Conservation (phyloP, 1,140 invertebrate species). For the Drosophila subobscura region DNA sequence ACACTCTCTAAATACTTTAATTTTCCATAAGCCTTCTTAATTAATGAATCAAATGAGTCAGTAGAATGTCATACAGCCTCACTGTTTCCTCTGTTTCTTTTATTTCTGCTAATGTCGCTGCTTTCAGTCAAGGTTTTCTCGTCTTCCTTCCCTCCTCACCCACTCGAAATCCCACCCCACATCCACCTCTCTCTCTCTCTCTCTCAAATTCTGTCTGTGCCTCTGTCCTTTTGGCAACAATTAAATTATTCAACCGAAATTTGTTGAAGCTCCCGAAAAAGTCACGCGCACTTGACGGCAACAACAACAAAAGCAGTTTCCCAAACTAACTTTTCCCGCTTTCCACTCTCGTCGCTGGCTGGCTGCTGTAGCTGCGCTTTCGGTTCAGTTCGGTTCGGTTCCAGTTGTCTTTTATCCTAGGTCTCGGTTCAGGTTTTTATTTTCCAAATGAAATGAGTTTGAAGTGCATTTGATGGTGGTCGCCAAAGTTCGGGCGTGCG, state of each 20-base stretch:
- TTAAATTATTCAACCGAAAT: conserved; percentile 80
- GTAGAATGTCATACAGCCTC: background rate
- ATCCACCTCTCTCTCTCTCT: conserved; percentile 1
- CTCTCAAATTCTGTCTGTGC: background rate
- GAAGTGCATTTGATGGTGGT: conserved; percentile 75
- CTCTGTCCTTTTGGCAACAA: conserved; percentile 65
- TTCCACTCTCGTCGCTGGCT: conserved; percentile 10
- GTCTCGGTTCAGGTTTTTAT: conserved; percentile 71
- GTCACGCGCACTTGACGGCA: conserved; percentile 75
- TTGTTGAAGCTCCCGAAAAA: conserved; percentile 72
- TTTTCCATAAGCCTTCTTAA: too few species aligned
- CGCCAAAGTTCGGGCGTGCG: conserved; percentile 46
- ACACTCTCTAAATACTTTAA: too few species aligned
- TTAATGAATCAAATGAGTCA: background rate
- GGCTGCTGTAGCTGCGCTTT: conserved; percentile 17
- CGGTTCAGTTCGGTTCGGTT: conserved; percentile 16
- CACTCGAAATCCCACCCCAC: background rate
- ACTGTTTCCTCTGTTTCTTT: conserved; percentile 2
- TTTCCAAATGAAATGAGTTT: conserved; percentile 82
- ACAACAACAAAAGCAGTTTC: conserved; percentile 44
- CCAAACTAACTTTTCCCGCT: conserved; percentile 59
- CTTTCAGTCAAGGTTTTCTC: conserved; percentile 9
- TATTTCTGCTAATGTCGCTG: conserved; percentile 8
- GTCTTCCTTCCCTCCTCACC: background rate
- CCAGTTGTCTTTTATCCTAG: conserved; percentile 69